Base-by-base conservation (phyloP, 2,888 invertebrate genomes). In the Xanthorhoe designata region DNA sequence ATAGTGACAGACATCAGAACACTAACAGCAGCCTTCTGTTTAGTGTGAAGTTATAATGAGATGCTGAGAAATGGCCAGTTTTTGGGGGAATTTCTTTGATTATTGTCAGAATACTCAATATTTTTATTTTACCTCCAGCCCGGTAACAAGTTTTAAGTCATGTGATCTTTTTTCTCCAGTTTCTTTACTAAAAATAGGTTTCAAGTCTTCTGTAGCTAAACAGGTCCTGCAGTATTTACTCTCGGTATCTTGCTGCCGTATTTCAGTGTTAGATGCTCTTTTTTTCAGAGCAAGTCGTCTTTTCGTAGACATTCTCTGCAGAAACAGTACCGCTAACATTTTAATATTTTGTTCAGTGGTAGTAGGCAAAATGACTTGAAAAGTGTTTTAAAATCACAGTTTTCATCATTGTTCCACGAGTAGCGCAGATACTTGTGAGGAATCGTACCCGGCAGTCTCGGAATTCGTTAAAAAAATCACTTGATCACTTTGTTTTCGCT, bases 181-280 rank as follows among this genome's bases (percentile, higher is more conserved):
- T 9, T 86, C 83, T 73, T 75, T 77, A 13, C 66, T 66, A 69
- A 89, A 90, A 74, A 88, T 85, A 0, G 79, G 68, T n/a, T 77
- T 78, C 49, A 90, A 69, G 24, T 81, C 78, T 7, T 84, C 80
- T 1, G 83, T 86, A 17, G 70, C 75, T 15, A 89, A 69, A 61
- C 89, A 89, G n/a, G 89, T 89, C 53, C 89, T 80, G 63, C 89
- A 90, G 65, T 70, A 77, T 3, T 53, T 38, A 42, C 42, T 64
- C 15, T 49, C 60, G 10, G 35, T 52, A n/a, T 42, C 50, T 8
- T 52, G 24, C 6, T 61, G 42, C 15, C 42, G 55, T 53, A 62
- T 63, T 13, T 68, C 45, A 13, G 18, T 45, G 32, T 57, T 53
- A 17, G 19, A 29, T 9, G 56, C 56, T 35, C 58, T 66, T 55